Conservation (phyloP, 2,113 vertebrate genomes). For the Odontesthes bonariensis region DNA sequence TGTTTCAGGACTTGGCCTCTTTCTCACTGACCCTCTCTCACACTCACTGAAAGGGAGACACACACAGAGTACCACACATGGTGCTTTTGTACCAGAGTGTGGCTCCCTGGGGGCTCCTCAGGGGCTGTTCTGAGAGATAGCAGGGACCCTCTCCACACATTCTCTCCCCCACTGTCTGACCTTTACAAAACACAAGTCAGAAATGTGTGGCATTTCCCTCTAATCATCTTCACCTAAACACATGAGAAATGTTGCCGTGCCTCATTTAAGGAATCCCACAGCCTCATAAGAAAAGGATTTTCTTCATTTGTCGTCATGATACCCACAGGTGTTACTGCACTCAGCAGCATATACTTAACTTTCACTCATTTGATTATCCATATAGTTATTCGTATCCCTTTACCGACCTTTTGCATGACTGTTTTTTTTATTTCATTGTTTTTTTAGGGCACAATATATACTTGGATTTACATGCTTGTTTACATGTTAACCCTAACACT, state of each 20-base stretch:
- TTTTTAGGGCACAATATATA: constrained; percentile 7
- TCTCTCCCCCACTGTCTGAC: constrained; percentile 61
- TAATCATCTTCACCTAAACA: constrained; percentile 68
- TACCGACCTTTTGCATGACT: background rate
- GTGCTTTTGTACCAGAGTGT: constrained; percentile 59
- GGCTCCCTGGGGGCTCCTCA: constrained; percentile 52
- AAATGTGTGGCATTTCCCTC: constrained; percentile 68
- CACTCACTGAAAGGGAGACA: background rate
- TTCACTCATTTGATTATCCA: background rate
- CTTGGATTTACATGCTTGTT: constrained; percentile 13
- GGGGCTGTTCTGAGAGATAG: constrained; percentile 71
- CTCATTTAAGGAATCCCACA: constrained; percentile 40
- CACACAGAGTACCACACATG: constrained; percentile 46
- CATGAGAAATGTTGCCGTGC: constrained; percentile 33
- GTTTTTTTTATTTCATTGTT: constrained; percentile 1
- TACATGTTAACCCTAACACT: background rate
- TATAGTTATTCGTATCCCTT: constrained; percentile 13
- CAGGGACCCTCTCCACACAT: constrained; percentile 46
- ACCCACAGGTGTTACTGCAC: constrained; percentile 4
- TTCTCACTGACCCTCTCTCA: constrained; percentile 16
- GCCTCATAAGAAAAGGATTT: constrained; percentile 18
- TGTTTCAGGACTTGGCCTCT: constrained; percentile 39
- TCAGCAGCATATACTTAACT: constrained; percentile 5
- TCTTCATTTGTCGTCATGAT: constrained; percentile 23
- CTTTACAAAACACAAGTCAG: constrained; percentile 74